Conservation (phyloP, 2,888 invertebrate species). For the Mythimna impura region DNA sequence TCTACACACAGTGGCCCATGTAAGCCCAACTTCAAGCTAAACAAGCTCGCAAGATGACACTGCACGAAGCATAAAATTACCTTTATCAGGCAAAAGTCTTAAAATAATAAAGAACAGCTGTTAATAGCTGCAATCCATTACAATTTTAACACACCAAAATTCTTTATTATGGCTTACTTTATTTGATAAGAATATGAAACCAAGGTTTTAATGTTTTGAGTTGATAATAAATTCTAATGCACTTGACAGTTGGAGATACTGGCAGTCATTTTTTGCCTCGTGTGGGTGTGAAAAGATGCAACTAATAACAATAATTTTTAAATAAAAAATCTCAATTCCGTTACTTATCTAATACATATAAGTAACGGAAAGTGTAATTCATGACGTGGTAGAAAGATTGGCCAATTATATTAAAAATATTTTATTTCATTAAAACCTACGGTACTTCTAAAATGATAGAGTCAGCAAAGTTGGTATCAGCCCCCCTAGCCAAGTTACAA, state of each 20-base stretch:
- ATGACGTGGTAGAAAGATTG: too few species aligned
- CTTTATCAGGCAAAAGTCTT: constrained; percentile 6
- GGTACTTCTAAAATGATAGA: too few species aligned
- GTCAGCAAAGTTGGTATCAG: too few species aligned
- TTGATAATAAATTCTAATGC: constrained; percentile 31
- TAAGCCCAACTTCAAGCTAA: neutral
- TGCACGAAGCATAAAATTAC: constrained; percentile 5
- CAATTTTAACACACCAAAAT: constrained; percentile 17
- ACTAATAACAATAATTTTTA: constrained; percentile 25
- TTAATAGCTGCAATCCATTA: constrained; percentile 32
- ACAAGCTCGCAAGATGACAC: constrained; percentile 1
- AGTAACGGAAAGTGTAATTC: too few species aligned
- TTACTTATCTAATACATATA: neutral
- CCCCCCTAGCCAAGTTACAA: too few species aligned
- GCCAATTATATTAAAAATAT: too few species aligned
- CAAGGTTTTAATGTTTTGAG: constrained; percentile 30
- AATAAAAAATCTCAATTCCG: neutral
- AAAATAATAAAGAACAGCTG: constrained; percentile 24
- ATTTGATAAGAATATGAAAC: constrained; percentile 24
- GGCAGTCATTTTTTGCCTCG: constrained; percentile 16
- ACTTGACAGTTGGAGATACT: constrained; percentile 32
- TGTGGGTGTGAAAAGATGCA: constrained; percentile 20
- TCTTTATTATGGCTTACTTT: constrained; percentile 14
- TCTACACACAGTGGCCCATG: neutral
- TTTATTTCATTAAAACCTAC: too few species aligned